Percentiles rank a stretch among this genome's conserved stretches.
Evolutionary conservation across 2,888 invertebrate species (phyloP).

Genomic region (Heterodera filipjevi): DNA sequence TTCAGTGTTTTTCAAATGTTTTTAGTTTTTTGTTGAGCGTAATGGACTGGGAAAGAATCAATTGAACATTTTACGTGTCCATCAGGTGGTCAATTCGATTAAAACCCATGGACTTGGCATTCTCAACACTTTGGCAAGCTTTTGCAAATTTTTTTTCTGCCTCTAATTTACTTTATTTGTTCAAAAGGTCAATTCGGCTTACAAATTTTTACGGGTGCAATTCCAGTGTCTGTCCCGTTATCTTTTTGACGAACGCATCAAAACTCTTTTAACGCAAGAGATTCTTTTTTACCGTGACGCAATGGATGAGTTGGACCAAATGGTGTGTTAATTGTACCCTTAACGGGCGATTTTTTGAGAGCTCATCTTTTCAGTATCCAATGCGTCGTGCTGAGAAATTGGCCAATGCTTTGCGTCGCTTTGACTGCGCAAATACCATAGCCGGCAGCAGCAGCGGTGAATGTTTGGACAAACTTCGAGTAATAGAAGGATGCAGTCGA

Average conservation of each 20-base stretch:
- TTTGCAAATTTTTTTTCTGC: too few species aligned
- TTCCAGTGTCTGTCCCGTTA: constrained; percentile 94
- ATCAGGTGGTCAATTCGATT: constrained; percentile 93
- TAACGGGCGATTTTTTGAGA: neutral
- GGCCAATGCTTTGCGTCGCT: constrained; percentile 86
- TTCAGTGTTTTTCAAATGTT: too few species aligned
- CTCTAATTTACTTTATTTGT: too few species aligned
- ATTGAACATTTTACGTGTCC: constrained; percentile 89
- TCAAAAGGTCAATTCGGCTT: constrained; percentile 68
- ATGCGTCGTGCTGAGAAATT: constrained; percentile 91
- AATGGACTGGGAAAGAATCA: constrained; percentile 78
- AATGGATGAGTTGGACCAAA: constrained; percentile 73
- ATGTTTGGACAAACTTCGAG: constrained; percentile 88
- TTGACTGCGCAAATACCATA: constrained; percentile 65
- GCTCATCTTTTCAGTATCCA: constrained; percentile 69
- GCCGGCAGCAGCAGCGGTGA: constrained; percentile 78
- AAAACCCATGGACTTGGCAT: constrained; percentile 94
- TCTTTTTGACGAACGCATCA: constrained; percentile 92
- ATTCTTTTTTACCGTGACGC: constrained; percentile 79
- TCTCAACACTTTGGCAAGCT: constrained; percentile 83
- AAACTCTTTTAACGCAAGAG: constrained; percentile 80
- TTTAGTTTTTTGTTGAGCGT: constrained; percentile 80
- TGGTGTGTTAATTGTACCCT: constrained; percentile 56
- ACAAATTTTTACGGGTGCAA: constrained; percentile 77
- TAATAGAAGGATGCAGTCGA: constrained; percentile 59